A percentile compares a stretch with the other conserved stretches of the same genome.
Conservation (phyloP, 2,888 invertebrate genomes). For the Melikaiella ostensackeni region DNA sequence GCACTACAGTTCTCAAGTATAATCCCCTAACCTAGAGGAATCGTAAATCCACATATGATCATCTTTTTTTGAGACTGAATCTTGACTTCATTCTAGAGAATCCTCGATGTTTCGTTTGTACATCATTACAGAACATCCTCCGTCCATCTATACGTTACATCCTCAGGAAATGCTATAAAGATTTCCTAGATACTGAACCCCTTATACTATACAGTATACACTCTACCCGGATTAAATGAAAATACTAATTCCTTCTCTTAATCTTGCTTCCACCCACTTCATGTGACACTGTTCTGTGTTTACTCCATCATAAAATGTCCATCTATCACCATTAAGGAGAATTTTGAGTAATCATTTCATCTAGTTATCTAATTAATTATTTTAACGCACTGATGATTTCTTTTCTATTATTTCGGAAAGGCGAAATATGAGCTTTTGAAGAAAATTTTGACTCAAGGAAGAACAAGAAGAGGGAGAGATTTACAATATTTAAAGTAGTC, state of each 20-base stretch:
- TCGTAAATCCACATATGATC: not conserved
- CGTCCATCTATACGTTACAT: not conserved
- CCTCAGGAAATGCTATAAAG: slow-evolving; percentile 4
- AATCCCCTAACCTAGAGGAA: not conserved
- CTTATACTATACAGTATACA: not conserved
- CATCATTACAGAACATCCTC: not conserved
- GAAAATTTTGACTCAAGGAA: not conserved
- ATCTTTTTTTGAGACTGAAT: not conserved
- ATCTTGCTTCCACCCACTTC: not conserved
- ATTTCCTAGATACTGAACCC: not conserved
- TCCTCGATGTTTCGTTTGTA: not conserved
- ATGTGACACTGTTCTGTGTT: not conserved
- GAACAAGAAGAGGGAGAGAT: not conserved
- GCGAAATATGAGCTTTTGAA: not conserved
- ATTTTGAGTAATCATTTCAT: not conserved
- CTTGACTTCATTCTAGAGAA: not conserved
- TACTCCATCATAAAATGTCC: not conserved
- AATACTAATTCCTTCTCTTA: not conserved
- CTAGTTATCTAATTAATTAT: not conserved
- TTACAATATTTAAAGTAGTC: slow-evolving; percentile 13
- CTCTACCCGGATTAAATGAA: not conserved
- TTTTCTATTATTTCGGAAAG: not conserved
- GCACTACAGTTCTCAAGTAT: not conserved
- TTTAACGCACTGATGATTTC: not conserved
- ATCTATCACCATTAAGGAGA: not conserved